A percentile compares a stretch with the other conserved stretches of the same genome.
Conservation (phyloP, 1,140 invertebrate genomes). For the Conopomorpha cramerella region DNA sequence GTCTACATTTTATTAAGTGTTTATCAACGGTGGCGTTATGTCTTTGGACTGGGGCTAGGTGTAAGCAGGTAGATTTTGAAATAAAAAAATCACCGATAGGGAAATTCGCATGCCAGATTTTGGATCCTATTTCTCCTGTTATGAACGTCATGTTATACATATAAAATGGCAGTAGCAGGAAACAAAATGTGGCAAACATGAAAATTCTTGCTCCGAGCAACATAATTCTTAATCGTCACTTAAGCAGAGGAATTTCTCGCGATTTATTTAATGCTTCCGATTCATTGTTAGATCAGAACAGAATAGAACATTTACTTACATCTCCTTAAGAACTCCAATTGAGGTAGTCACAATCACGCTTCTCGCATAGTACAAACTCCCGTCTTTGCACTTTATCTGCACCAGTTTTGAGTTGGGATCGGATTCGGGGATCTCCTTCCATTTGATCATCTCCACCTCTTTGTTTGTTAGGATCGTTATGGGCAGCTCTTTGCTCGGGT, state of each 20-base stretch:
- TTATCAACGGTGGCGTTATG: too few relatives aligned
- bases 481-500: neutral
- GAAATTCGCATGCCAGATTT: too few relatives aligned
- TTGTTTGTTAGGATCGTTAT: neutral
- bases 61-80: too few relatives aligned
- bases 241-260: too few relatives aligned
- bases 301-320: too few relatives aligned
- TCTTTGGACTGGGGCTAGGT: too few relatives aligned
- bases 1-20: too few relatives aligned
- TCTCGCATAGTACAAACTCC: neutral
- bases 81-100: too few relatives aligned
- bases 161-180: neutral
- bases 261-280: too few relatives aligned
- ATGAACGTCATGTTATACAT: neutral
- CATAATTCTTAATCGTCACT: too few relatives aligned
- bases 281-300: too few relatives aligned
- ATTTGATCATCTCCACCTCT: neutral
- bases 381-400: neutral
- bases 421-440: neutral
- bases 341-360: neutral
- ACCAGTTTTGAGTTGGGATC: neutral
- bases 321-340: neutral
- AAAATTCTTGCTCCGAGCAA: neutral
- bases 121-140: too few relatives aligned
- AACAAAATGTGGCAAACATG: neutral